Evolutionary conservation across 2,888 invertebrate species (phyloP), one percentile per base, ranked within the genome.

Genomic region (Andricus curvator): DNA sequence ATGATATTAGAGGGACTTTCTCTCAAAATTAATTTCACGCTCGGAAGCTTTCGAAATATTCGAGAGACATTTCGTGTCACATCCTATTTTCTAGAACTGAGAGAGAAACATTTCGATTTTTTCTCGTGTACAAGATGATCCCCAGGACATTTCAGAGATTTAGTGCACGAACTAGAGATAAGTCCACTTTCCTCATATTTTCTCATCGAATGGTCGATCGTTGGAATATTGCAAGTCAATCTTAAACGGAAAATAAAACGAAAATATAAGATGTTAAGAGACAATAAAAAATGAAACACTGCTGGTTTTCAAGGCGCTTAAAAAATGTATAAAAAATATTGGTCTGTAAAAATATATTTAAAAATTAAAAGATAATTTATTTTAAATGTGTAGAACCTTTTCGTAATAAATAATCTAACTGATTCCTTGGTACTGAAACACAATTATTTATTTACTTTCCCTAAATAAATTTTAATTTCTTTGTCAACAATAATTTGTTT

Each of bases 21-120:
- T 48, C 17, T 9, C 29, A 33, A 70, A 70, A 70, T 29, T 70
- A 70, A 70, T 70, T 51, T 70, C 33, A 70, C 51, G 20, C 70
- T 70, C 17, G 70, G 20, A 48, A 33, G 29, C 2, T 29, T 44
- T 29, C 1, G 17, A 15, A 44, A 25, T 17, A 70, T 70, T 51
- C 8, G 6, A 33, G 20, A 70, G 48, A 17, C 15, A 70, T 70
- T 51, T 51, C 22, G 13, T 22, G 15, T 67, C 70, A 9, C 20
- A 25, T 70, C 29, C 1, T 70, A 33, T 70, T 70, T 70, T 51
- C 51, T 33, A 70, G 25, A 51, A 51, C 29, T 56, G n/a, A 3
- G 22, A 4, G 29, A 29, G 9, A 56, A 70, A 70, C 51, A 70
- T 70, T 70, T 51, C 51, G 70, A 70, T 33, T 25, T 70, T 51